Evolutionary conservation across 1,140 invertebrate genomes (phyloP).

Genomic region (Bombus polaris): DNA sequence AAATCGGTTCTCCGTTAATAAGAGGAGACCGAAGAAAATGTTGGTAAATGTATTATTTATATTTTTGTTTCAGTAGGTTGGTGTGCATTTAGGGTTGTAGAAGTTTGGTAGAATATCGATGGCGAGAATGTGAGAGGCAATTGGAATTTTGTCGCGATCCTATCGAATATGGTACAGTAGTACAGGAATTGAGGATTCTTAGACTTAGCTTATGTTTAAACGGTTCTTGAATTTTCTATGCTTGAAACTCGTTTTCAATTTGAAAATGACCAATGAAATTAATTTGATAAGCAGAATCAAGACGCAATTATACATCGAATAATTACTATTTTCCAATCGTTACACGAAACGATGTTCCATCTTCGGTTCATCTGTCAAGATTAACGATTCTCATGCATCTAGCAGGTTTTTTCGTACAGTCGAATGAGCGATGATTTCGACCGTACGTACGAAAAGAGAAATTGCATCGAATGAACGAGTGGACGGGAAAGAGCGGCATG

Average conservation of each 20-base stretch:
- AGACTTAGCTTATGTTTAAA: not conserved
- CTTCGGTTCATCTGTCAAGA: not conserved
- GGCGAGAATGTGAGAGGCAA: not conserved
- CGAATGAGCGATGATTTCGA: conserved; percentile 36
- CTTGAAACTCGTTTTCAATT: not conserved
- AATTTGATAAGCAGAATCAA: too few relatives aligned
- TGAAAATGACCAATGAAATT: not conserved
- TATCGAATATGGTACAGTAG: not conserved
- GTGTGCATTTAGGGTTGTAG: not conserved
- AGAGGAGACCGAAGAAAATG: not conserved
- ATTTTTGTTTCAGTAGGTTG: not conserved
- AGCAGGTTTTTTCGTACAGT: conserved; percentile 14
- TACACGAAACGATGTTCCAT: not conserved
- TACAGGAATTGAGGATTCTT: not conserved
- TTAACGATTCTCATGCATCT: not conserved
- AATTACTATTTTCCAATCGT: not conserved
- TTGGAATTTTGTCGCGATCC: not conserved
- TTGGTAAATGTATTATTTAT: not conserved
- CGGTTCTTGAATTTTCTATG: not conserved
- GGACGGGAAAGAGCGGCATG: not conserved
- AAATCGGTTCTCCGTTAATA: not conserved
- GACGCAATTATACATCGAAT: too few relatives aligned
- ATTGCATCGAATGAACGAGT: conserved; percentile 62
- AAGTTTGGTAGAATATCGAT: not conserved
- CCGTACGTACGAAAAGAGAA: conserved; percentile 56